Conservation (phyloP, 2,113 vertebrate species). For the Silurus glanis region DNA sequence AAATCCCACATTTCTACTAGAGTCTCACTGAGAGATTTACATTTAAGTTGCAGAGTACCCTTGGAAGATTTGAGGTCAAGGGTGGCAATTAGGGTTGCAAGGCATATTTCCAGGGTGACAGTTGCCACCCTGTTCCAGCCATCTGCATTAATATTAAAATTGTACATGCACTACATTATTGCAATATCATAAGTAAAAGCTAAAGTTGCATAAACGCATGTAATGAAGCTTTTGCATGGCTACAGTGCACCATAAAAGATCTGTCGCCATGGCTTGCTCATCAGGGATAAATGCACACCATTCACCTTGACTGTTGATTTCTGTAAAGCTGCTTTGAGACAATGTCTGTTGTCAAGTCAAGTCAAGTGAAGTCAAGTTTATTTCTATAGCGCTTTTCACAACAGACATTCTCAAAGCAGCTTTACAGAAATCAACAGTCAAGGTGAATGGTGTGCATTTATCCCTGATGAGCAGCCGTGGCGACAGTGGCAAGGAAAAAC, state of each 20-base stretch:
- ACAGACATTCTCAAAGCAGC: no score
- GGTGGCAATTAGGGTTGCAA: background rate
- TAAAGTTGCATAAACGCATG: background rate
- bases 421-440: no score
- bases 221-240: background rate
- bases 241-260: background rate
- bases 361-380: no score
- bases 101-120: background rate
- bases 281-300: no score
- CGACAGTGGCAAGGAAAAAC: no score
- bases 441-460: no score
- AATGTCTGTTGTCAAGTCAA: no score
- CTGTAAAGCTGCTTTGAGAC: no score
- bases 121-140: background rate
- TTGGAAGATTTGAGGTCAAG: background rate
- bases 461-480: no score
- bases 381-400: no score
- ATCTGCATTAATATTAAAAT: background rate
- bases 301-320: no score
- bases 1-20: background rate
- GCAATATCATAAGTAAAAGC: background rate
- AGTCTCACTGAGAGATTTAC: background rate
- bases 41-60: background rate
- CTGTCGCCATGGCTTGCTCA: no score
- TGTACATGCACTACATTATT: background rate